These are phyloP conservation scores for Caerostris darwini DNA, from an alignment of 1,140 invertebrate genomes.

Conservation along the genomic window DNA sequence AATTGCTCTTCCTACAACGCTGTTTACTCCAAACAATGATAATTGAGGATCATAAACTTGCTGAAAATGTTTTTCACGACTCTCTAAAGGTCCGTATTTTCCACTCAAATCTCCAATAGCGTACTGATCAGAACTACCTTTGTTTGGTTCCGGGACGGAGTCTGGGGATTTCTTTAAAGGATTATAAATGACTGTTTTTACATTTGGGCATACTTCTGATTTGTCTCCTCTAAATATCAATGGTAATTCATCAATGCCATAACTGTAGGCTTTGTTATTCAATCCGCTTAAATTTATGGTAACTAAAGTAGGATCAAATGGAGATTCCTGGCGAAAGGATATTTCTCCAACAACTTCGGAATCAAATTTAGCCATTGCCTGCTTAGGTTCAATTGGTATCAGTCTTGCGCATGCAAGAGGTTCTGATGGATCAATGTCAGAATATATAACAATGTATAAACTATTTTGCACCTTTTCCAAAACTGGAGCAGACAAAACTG, in stretches of 20 bases:
- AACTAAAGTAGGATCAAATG: slow-evolving; percentile 91
- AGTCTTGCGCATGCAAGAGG: slow-evolving; percentile 93
- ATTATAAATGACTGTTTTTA: slow-evolving; percentile 83
- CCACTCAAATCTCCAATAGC: slow-evolving; percentile 93
- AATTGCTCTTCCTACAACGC: slow-evolving; percentile 90
- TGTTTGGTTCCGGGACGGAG: slow-evolving; percentile 72
- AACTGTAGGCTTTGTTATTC: slow-evolving; percentile 83
- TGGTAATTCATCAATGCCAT: slow-evolving; percentile 84
- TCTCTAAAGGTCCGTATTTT: slow-evolving; percentile 85
- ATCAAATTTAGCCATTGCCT: slow-evolving; percentile 87
- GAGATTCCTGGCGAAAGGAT: slow-evolving; percentile 90
- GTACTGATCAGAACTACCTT: slow-evolving; percentile 91
- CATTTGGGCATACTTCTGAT: slow-evolving; percentile 81
- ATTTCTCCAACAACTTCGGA: slow-evolving; percentile 91
- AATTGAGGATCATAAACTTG: slow-evolving; percentile 88
- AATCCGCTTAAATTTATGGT: slow-evolving; percentile 87
- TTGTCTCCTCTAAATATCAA: slow-evolving; percentile 80
- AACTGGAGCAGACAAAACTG: slow-evolving; percentile 22
- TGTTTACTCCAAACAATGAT: slow-evolving; percentile 90
- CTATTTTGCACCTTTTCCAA: slow-evolving; percentile 85
- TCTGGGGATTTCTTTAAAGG: slow-evolving; percentile 82
- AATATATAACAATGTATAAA: slow-evolving; percentile 93
- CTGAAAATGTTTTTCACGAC: slow-evolving; percentile 77
- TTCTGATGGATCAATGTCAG: slow-evolving; percentile 88
- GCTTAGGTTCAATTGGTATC: slow-evolving; percentile 81